Evolutionary conservation across 2,797 vertebrate genomes (phyloP), one percentile per base, ranked within the genome.

Genomic region (Tympanoctomys barrerae): DNA sequence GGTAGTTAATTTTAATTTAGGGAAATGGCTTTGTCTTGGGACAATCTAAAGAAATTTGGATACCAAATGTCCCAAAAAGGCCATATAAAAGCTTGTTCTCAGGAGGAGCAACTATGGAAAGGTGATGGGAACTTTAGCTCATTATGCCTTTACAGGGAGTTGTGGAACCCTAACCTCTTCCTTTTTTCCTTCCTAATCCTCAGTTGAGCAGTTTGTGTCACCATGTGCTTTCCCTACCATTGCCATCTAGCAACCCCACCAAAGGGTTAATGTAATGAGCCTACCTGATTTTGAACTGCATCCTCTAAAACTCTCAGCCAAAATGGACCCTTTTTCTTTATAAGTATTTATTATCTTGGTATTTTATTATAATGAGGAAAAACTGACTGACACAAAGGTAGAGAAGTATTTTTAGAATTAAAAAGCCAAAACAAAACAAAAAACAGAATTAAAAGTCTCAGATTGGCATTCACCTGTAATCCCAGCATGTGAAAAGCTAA

Each of bases 1-100:
- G 61, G 79, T 46, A 70, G 79, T 33, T 52, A 33, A 26, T 52
- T 90, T 96, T 85, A 86, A 81, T 73, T 96, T 79, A 93, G 39
- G 26, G 42, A 87, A 77, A 79, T 80, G 66, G 71, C 54, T 92
- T 90, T 89, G 26, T 85, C 31, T 52, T 73, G 10, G 64, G 92
- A 89, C 94, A 81, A 68, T 79, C 6, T 90, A 14, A 95, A 94
- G 80, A 89, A 89, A 82, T 42, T 33, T 68, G 11, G 3, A 57
- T 14, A 21, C 5, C 68, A 18, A 57, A 39, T 54, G 33, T 80
- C 46, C n/a, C 62, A 22, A 18, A 39, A 21, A 90, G 4, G n/a
- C 80, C 24, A 5, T 19, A n/a, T 36, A 52, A 71, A 87, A 73
- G 5, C 13, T 31, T 73, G n/a, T 26, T 42, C 24, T 73, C 36